Percentiles rank a stretch among this genome's conserved stretches.
phyloP scores from a whole-genome alignment of 2,888 invertebrate species.

The Scotopteryx bipunctaria region DNA sequence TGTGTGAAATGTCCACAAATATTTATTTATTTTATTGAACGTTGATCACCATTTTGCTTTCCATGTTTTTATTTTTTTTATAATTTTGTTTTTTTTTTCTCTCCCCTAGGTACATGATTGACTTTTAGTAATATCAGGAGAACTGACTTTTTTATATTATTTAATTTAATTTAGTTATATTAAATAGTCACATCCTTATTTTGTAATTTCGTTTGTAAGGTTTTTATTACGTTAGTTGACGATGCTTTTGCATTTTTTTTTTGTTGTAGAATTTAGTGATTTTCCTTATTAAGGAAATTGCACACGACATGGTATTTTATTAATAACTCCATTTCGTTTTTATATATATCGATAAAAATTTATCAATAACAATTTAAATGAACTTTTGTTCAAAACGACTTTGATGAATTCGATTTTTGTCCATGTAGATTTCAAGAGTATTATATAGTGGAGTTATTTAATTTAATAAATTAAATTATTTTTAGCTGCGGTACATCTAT shows the following conservation, averaged over 20 bases:
- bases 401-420: not conserved
- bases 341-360: too few relatives aligned
- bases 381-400: too few relatives aligned
- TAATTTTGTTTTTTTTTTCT: slow-evolving; percentile 42
- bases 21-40: too few relatives aligned
- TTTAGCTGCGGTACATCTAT: slow-evolving; percentile 74
- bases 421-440: slow-evolving; percentile 1
- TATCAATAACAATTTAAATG: too few relatives aligned
- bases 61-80: slow-evolving; percentile 29
- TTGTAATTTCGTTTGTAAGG: slow-evolving; percentile 32
- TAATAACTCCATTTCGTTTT: not conserved
- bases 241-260: slow-evolving; percentile 21
- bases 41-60: not conserved
- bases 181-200: slow-evolving; percentile 74
- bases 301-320: not conserved
- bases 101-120: slow-evolving; percentile 75
- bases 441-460: slow-evolving; percentile 7
- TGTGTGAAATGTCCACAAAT: too few relatives aligned
- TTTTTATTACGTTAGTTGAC: slow-evolving; percentile 26
- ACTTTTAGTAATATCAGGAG: slow-evolving; percentile 57
- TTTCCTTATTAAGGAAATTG: not conserved
- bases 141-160: slow-evolving; percentile 36
- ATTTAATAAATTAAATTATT: slow-evolving; percentile 34
- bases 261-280: slow-evolving; percentile 7
- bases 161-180: slow-evolving; percentile 44